Evolutionary conservation across 1,140 invertebrate species (phyloP), one percentile per base, ranked within the genome.

Genomic region (Drosophila tropicalis): DNA sequence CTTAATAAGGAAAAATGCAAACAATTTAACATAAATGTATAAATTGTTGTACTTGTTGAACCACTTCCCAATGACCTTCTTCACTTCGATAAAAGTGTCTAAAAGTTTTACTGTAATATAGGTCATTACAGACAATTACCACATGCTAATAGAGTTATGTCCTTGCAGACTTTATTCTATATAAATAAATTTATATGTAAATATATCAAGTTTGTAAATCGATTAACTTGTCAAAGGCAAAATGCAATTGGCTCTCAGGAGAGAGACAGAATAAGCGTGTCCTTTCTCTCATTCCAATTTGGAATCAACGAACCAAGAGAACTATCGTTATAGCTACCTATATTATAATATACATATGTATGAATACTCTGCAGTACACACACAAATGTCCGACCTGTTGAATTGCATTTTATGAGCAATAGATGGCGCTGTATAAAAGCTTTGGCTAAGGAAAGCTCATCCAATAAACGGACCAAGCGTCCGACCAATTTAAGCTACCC

Each of bases 371-470:
- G 17, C 47, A 54, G 19, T 54, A 22, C 1, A 39, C 1, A 60
- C 15, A 19, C 58, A 34, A 13, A 61, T 40, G 3, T 22, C n/a
- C 36, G 58, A 40, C 19, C 10, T 32, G 7, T 47, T 44, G 1
- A 40, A 1, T 9, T 54, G 56, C 36, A 3, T 2, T 3, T 5
- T 10, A 7, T 12, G 32, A 0, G 2, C 74, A 22, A 32, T n/a
- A 86, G 71, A 69, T 34, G 82, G 74, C 79, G 68, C 41, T 40
- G 2, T 3, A 4, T 4, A 32, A 72, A 67, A 73, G 74, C 63
- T 81, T 39, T 3, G n/a, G 13, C 5, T 5, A 1, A 0, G 5
- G 5, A 1, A 62, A 51, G 41, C 36, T 77, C 40, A 78, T 56
- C 25, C 47, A 62, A 64, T 57, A 15, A 58, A 70, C 61, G 4